Base-by-base conservation (phyloP, 1,140 invertebrate species). In the Neodiprion fabricii region DNA sequence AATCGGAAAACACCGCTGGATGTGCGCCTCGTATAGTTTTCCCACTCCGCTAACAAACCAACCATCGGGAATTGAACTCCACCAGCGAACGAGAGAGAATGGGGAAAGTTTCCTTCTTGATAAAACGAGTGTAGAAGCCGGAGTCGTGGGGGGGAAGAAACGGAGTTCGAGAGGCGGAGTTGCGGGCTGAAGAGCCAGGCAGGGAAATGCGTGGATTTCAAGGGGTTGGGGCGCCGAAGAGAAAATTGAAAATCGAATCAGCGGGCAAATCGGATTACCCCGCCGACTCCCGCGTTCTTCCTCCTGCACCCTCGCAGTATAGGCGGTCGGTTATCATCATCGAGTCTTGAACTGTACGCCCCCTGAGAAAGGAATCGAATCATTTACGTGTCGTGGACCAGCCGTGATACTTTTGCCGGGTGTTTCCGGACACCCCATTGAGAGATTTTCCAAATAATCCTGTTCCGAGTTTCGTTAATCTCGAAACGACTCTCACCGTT, bases 221-320 rank as follows among this genome's bases (percentile, higher is more conserved):
- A 68, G 74, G 76, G 72, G 79, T 81, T 79, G 79, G 77, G 77
- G 76, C 78, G 75, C 70, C 73, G 72, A 75, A 78, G 82, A 81
- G 82, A 84, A 83, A 84, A 84, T 84, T 83, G 83, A 82, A 82
- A 85, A 85, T 84, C 80, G 83, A 85, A 85, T 84, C 83, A 85
- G 75, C 77, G 77, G 74, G 74, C 78, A 85, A 84, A 85, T 85
- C 82, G 80, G 82, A 85, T 84, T 84, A 85, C 81, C 75, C 74
- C 73, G 79, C 75, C 76, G 67, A 74, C 71, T 77, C 77, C 77
- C 79, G 79, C 69, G 1, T n/a, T 72, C 67, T 69, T 69, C 69
- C 49, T 71, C 70, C 12, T n/a, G 28, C 2, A 23, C 47, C 48
- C 70, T 71, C 17, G 70, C 70, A 61, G 11, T 65, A 74, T 75